phyloP scores from a whole-genome alignment of 1,140 invertebrate genomes.

The Brachionus paranguensis region DNA sequence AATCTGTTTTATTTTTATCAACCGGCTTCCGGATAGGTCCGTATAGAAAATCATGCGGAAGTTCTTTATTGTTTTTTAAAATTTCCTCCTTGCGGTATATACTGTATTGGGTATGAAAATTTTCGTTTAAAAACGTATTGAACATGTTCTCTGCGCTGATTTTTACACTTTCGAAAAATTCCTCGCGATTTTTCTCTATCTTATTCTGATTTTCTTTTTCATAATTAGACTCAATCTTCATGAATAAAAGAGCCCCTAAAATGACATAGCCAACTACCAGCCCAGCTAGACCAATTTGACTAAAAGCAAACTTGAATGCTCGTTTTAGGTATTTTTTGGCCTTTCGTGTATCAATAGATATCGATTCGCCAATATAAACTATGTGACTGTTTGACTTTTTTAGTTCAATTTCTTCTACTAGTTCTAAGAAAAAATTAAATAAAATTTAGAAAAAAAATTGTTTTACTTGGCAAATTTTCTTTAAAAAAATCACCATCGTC shows the following conservation, averaged over 20 bases:
- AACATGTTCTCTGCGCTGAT: conserved; percentile 29
- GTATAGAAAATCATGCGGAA: neutral
- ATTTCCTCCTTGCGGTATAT: conserved; percentile 20
- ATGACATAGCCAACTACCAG: conserved; percentile 41
- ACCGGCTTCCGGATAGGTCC: neutral
- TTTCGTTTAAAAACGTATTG: conserved; percentile 21
- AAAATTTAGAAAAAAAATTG: neutral
- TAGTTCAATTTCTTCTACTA: neutral
- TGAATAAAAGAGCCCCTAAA: conserved; percentile 37
- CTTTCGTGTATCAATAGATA: conserved; percentile 16
- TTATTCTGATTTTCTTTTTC: conserved; percentile 35
- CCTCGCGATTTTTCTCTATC: neutral
- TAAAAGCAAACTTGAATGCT: conserved; percentile 38
- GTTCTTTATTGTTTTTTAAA: neutral
- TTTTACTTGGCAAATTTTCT: conserved; percentile 15
- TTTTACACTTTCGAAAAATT: conserved; percentile 37
- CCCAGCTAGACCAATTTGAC: conserved; percentile 37
- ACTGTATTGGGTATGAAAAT: conserved; percentile 36
- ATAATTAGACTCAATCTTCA: conserved; percentile 33
- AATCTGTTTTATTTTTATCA: neutral
- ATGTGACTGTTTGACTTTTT: conserved; percentile 30
- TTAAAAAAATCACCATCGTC: conserved; percentile 38
- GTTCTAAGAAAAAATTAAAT: neutral
- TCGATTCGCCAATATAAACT: conserved; percentile 16
- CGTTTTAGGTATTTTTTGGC: conserved; percentile 30